These are phyloP conservation scores for Sisor rabdophorus DNA, from an alignment of 2,113 vertebrate genomes.

Conservation along the genomic window DNA sequence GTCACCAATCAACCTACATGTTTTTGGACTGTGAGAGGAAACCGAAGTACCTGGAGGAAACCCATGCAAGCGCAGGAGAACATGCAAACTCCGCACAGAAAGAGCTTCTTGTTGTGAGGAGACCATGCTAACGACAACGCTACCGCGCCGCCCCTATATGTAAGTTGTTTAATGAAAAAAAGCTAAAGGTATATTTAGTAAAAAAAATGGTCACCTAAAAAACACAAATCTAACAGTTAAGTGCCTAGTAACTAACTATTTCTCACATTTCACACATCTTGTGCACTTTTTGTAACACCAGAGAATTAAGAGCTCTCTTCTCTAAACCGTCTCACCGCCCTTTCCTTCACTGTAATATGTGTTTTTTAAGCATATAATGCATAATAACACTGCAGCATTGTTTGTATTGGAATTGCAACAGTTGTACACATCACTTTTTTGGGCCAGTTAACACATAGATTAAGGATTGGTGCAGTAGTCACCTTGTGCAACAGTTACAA, in stretches of 20 bases:
- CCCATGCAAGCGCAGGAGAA: no score
- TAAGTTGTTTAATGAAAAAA: no score
- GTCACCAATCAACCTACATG: no score
- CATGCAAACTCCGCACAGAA: no score
- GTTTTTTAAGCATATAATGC: not conserved
- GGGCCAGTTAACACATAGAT: not conserved
- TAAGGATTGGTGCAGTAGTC: not conserved
- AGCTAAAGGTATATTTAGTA: no score
- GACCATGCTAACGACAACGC: no score
- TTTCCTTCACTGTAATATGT: not conserved
- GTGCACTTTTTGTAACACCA: not conserved
- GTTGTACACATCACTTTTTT: not conserved
- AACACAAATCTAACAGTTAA: not conserved
- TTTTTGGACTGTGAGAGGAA: no score
- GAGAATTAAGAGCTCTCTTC: not conserved
- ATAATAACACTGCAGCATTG: not conserved
- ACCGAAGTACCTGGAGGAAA: no score
- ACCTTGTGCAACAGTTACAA: not conserved
- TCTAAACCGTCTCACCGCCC: not conserved
- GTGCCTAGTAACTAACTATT: not conserved
- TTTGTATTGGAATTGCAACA: no score
- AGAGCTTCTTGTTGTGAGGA: no score
- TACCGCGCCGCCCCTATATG: no score
- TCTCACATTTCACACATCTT: not conserved
- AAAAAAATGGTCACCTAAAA: no score